Base-by-base conservation (phyloP, 2,888 invertebrate genomes). In the Dynastes maya region DNA sequence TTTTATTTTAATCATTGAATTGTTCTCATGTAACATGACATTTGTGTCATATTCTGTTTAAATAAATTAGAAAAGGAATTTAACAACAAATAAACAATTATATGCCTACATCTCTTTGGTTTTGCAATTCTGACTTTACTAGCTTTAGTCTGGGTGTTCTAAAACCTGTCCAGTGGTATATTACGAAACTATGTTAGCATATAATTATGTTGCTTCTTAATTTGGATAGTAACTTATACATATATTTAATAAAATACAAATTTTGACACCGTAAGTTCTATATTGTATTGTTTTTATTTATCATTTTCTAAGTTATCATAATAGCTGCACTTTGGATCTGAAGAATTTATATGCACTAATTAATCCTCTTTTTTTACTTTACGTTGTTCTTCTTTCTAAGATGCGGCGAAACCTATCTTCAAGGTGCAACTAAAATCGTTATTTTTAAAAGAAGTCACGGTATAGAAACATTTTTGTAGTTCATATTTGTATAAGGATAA, bases 401-500 rank as follows among this genome's bases (percentile, higher is more conserved):
- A 65, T 70, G 61, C 37, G 61, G 64, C 22, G 55, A 64, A 64
- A 45, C 45, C 67, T 71, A 27, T 53, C 61, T 74, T 49, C 74
- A 78, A 71, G 78, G 79, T 78, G 77, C 79, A 80, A 80, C 77
- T 77, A 77, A 74, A 76, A 58, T 76, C 64, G 65, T 72, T 45
- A 71, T 72, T 55, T 71, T 78, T 78, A 77, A 76, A 78, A 40
- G 55, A 77, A 72, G 61, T 76, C 74, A 79, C 40, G 63, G 72
- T 79, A 58, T 80, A 80, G 78, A 64, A 74, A 71, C 76, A 80
- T 80, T 83, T 80, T 82, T 82, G 82, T 83, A 82, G 83, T 80
- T 81, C 81, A 81, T 83, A 82, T 82, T 83, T 82, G 81, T 83
- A 83, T 81, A 80, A 82, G 80, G 78, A 29, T 61, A 61, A 81